phyloP scores from a whole-genome alignment of 2,888 invertebrate genomes.

The Meiosimyza platycephala region DNA sequence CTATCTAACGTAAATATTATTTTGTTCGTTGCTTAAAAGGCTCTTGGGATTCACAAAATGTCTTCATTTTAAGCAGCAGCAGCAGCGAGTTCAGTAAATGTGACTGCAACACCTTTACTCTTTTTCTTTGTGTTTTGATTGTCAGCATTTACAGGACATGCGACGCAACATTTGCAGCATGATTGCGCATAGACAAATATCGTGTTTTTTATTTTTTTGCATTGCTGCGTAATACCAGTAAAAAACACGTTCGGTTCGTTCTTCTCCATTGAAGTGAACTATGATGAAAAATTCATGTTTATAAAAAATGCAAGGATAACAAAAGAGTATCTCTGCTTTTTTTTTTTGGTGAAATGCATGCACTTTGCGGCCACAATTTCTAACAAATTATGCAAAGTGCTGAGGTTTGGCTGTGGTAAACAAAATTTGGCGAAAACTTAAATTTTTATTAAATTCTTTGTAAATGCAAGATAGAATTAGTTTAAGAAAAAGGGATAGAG shows the following conservation, averaged over 20 bases:
- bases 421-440: background rate
- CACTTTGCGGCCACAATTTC: constrained; percentile 20
- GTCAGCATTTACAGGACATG: background rate
- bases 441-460: background rate
- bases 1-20: too few species aligned
- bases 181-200: constrained; percentile 28
- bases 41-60: constrained; percentile 11
- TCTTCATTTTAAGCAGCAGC: constrained; percentile 5
- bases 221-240: background rate
- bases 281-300: constrained; percentile 30
- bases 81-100: constrained; percentile 3
- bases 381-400: constrained; percentile 32
- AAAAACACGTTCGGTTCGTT: background rate
- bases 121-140: too few species aligned
- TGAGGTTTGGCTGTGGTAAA: constrained; percentile 9
- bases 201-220: background rate
- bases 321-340: background rate
- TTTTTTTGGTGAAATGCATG: background rate
- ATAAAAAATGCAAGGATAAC: constrained; percentile 24
- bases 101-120: constrained; percentile 22
- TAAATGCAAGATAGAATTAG: too few species aligned
- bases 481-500: too few species aligned
- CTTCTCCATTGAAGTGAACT: background rate
- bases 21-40: background rate
- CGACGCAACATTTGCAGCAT: constrained; percentile 15